Base-by-base conservation (phyloP, 2,797 vertebrate species). In the Nyctibius grandis region DNA sequence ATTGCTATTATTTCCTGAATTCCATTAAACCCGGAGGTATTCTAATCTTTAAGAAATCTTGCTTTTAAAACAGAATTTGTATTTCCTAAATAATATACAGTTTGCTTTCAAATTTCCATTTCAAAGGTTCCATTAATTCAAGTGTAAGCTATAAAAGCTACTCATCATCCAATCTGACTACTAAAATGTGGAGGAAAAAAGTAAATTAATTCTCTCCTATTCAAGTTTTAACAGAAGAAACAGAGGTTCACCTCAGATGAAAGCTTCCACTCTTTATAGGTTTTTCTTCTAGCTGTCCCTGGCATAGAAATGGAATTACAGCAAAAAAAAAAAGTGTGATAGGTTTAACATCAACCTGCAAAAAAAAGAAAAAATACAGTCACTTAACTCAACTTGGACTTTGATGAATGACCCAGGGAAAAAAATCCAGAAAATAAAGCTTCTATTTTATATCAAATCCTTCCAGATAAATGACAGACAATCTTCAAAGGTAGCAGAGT, bases 41-140 rank as follows among this genome's bases (percentile, higher is more conserved):
- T 82, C 51, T n/a, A 74, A 47, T 51, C 6, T 82, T 87, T 80
- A 42, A 94, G 26, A 82, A 61, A 85, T 54, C 33, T 82, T 75
- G 36, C 57, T 86, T 89, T 77, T 77, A 83, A 89, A 92, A 31
- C 8, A 67, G 47, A 92, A 40, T 89, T 48, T 64, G 2, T 50
- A 64, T 80, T 93, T 93, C 51, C 50, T 88, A 93, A 89, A 85
- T 75, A 85, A 80, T 48, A 68, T 54, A 89, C 34, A 81, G 16
- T 91, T 95, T 91, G 26, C 57, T 94, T 94, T 80, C 61, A 81
- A 69, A 89, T 96, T 92, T 94, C 51, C 86, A 89, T 94, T 95
- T 93, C 84, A 95, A 94, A 89, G 54, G 11, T 89, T 75, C 60
- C 60, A 6, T 89, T 92, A 96, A 86, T 95, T 96, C 88, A 84